These are phyloP conservation scores for Chalcosyrphus nemorum DNA, from an alignment of 2,888 invertebrate genomes.

Conservation along the genomic window DNA sequence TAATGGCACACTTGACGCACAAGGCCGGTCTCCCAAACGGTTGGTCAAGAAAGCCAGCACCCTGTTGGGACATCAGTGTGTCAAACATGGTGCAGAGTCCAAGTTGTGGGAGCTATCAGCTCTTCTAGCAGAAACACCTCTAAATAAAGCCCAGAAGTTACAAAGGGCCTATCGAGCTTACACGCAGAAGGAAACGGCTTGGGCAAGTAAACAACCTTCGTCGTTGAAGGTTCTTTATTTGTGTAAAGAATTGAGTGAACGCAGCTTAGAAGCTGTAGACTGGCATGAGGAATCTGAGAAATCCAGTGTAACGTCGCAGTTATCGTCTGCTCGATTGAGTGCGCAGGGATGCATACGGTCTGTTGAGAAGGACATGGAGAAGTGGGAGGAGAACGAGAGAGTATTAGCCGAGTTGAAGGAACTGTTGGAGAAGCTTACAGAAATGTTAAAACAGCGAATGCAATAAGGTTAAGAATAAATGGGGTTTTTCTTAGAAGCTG, in stretches of 20 bases:
- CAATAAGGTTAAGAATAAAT: slow-evolving; percentile 16
- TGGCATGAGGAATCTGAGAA: slow-evolving; percentile 83
- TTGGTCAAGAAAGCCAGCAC: slow-evolving; percentile 78
- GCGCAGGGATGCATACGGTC: slow-evolving; percentile 84
- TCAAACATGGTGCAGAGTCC: slow-evolving; percentile 85
- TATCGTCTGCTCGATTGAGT: slow-evolving; percentile 85
- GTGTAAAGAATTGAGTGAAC: slow-evolving; percentile 84
- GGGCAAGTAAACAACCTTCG: slow-evolving; percentile 84
- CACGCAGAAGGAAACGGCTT: slow-evolving; percentile 85
- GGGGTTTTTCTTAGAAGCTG: background rate
- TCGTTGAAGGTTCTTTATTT: slow-evolving; percentile 86
- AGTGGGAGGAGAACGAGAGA: slow-evolving; percentile 82
- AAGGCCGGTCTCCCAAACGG: slow-evolving; percentile 83
- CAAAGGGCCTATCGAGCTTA: slow-evolving; percentile 90
- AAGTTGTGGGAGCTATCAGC: slow-evolving; percentile 93
- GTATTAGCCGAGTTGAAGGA: slow-evolving; percentile 80
- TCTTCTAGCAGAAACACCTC: slow-evolving; percentile 84
- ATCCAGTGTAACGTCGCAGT: slow-evolving; percentile 83
- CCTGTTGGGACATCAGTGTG: slow-evolving; percentile 80
- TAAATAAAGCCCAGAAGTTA: slow-evolving; percentile 87
- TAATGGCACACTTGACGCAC: slow-evolving; percentile 85
- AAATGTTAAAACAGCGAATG: slow-evolving; percentile 74
- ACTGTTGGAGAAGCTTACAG: slow-evolving; percentile 67
- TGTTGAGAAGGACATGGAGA: slow-evolving; percentile 81
- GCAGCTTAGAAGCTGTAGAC: slow-evolving; percentile 83